Base-by-base conservation (phyloP, 2,113 vertebrate species). In the Geococcyx californianus region DNA sequence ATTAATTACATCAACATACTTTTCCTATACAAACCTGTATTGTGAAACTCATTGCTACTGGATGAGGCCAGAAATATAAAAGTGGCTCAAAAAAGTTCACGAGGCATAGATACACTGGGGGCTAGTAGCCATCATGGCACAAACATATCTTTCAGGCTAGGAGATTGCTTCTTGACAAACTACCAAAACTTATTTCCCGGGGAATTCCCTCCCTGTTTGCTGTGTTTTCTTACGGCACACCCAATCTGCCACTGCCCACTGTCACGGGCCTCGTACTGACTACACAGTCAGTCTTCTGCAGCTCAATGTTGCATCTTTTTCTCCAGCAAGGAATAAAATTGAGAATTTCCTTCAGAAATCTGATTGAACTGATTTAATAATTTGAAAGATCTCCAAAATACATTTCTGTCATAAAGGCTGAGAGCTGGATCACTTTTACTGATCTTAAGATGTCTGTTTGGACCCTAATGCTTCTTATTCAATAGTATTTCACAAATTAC, bases 81-180 rank as follows among this genome's bases (percentile, higher is more conserved):
- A 72, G 54, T 6, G 23, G 10, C 31, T 67, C 18, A 10, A 24
- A 69, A n/a, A 54, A 66, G 34, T 33, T 66, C 3, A 20, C 2
- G 8, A 81, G 36, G 15, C 1, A 0, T 4, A 8, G 26, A 14
- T 49, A 31, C 21, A 10, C 12, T 21, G 26, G 28, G n/a, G 17
- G 4, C 33, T 45, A 16, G 33, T 31, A 47, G 28, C 52, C 29
- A 1, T 2, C 3, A 1, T 10, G 52, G 31, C 58, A 82, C 17
- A 8, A 28, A 34, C 3, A 2, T 4, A 1, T 49, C 40, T 56
- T 58, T 42, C 77, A 59, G 14, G 42, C 60, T 52, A 4, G 1
- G 26, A 23, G 38, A 11, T 0, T 40, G 51, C 60, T 54, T 55
- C 51, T 45, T 6, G 5, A 58, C 7, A 15, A 49, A 25, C 20